phyloP scores from a whole-genome alignment of 2,797 vertebrate genomes.

The Benthosema pterotum region DNA sequence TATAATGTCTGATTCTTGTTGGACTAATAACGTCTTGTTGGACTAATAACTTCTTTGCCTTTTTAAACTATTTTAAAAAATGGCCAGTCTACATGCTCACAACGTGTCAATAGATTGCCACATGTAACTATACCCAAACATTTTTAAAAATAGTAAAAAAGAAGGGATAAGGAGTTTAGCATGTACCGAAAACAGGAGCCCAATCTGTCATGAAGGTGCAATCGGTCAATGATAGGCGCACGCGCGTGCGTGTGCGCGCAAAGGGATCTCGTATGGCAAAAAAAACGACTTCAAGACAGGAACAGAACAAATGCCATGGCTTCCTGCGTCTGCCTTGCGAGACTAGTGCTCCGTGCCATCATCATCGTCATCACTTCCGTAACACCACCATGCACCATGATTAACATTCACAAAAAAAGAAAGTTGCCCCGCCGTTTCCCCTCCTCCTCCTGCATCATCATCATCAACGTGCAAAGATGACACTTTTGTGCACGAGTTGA shows the following conservation, averaged over 20 bases:
- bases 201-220: no score
- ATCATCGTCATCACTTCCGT: conserved; percentile 41
- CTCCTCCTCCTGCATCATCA: no score
- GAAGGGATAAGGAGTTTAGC: no score
- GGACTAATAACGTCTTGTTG: no score
- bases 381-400: conserved; percentile 46
- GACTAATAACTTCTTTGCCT: no score
- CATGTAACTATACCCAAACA: no score
- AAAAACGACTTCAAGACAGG: conserved; percentile 61
- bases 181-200: no score
- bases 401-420: conserved; percentile 61
- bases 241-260: conserved; percentile 6
- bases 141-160: no score
- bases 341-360: conserved; percentile 56
- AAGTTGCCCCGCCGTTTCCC: conserved; percentile 29
- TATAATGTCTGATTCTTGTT: no score
- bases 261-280: conserved; percentile 41
- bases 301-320: conserved; percentile 66
- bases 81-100: no score
- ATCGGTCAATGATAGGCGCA: conserved; percentile 27
- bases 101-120: no score
- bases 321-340: conserved; percentile 74
- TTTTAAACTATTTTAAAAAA: no score
- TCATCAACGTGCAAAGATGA: conserved; percentile 28
- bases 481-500: conserved; percentile 7